Percentiles rank a stretch among this genome's conserved stretches.
phyloP scores from a whole-genome alignment of 2,888 invertebrate genomes.

The Scaptomyza cyrtandrae region DNA sequence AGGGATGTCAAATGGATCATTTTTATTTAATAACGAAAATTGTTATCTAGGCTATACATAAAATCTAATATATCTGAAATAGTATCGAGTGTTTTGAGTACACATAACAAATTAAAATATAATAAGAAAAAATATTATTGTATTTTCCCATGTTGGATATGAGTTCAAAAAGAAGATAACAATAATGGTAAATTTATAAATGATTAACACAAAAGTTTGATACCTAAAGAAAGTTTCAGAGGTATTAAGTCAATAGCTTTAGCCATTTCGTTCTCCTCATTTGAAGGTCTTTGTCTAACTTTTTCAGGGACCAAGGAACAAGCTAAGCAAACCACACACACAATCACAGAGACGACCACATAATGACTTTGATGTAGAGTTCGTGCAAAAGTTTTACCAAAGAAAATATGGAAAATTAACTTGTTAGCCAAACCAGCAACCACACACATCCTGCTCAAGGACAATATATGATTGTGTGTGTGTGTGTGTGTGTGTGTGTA shows the following conservation, averaged over 20 bases:
- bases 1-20: no score
- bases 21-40: no score
- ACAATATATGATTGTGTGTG: slow-evolving; percentile 35
- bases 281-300: slow-evolving; percentile 12
- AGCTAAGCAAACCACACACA: slow-evolving; percentile 38
- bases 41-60: no score
- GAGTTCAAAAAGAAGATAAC: neutral
- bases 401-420: slow-evolving; percentile 80
- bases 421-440: slow-evolving; percentile 68
- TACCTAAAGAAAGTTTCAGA: neutral
- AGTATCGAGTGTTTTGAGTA: no score
- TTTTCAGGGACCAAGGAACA: slow-evolving; percentile 9
- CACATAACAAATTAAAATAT: no score
- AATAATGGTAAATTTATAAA: no score
- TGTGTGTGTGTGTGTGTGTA: slow-evolving; percentile 16
- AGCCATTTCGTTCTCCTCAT: neutral
- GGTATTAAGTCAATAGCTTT: neutral
- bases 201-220: neutral
- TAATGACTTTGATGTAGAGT: slow-evolving; percentile 61
- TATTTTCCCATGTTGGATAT: no score
- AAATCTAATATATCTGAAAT: neutral
- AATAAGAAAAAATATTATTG: no score
- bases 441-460: slow-evolving; percentile 46
- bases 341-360: slow-evolving; percentile 48
- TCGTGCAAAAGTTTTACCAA: slow-evolving; percentile 69